These are phyloP conservation scores for Aporophyla lueneburgensis DNA, from an alignment of 2,888 invertebrate genomes.

Conservation along the genomic window DNA sequence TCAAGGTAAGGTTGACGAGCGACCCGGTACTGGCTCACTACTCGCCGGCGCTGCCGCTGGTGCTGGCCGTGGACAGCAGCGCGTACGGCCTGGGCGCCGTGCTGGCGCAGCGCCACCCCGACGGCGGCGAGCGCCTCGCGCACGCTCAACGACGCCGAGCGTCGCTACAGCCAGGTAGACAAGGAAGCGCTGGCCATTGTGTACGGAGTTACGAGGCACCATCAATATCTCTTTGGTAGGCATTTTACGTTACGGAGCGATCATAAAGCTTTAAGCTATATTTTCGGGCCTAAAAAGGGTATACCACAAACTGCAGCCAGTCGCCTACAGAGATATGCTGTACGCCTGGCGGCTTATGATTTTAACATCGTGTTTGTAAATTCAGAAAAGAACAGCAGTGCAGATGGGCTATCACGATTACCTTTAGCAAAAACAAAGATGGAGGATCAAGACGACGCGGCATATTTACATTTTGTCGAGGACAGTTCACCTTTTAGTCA, in stretches of 20 bases:
- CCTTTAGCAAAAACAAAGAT: conserved; percentile 13
- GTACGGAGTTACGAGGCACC: conserved; percentile 18
- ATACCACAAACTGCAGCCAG: conserved; percentile 44
- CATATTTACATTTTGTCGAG: conserved; percentile 34
- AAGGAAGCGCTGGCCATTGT: conserved; percentile 20
- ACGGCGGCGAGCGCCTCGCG: conserved; percentile 52
- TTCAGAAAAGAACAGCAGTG: conserved; percentile 19
- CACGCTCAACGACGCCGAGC: conserved; percentile 40
- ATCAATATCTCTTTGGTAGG: conserved; percentile 41
- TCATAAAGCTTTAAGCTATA: conserved; percentile 33
- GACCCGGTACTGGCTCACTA: conserved; percentile 56
- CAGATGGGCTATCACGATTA: conserved; percentile 19
- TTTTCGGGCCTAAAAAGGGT: conserved; percentile 41
- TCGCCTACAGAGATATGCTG: neutral
- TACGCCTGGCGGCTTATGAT: conserved; percentile 33
- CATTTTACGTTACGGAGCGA: conserved; percentile 39
- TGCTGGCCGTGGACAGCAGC: conserved; percentile 59
- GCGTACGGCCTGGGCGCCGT: conserved; percentile 57
- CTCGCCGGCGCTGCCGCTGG: conserved; percentile 45
- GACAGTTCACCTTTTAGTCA: conserved; percentile 32
- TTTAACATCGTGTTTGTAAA: conserved; percentile 21
- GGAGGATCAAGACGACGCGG: conserved; percentile 18
- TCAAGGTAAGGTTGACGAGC: conserved; percentile 24
- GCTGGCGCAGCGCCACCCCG: conserved; percentile 55
- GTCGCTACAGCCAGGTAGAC: conserved; percentile 37